Evolutionary conservation across 2,888 invertebrate genomes (phyloP), one percentile per base, ranked within the genome.

Genomic region (Augochlorella aurata): DNA sequence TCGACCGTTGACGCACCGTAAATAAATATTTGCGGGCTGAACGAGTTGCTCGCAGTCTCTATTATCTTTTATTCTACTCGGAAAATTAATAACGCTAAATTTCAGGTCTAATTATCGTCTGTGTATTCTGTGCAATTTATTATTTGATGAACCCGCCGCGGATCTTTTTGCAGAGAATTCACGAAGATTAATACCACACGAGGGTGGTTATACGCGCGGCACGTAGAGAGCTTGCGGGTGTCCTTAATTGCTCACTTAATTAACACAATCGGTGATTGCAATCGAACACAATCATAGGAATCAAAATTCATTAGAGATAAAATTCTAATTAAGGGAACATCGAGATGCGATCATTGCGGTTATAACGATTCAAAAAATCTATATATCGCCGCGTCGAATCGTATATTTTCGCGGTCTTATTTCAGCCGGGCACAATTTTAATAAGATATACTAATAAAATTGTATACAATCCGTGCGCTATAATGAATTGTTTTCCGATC

Each of bases 401-500:
- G 9, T 29, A 24, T 44, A 49, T 21, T 45, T 45, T 7, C 24
- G 14, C 49, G 18, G n/a, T 18, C 47, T 75, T 71, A 45, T 71
- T 71, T 44, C 29, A 29, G 49, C 69, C 21, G 18, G 49, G n/a
- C 12, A 21, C 29, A 14, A 66, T 67, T 58, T 47, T 44, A 58
- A 76, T 82, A 85, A 84, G 49, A 77, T 77, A 72, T 58, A 72
- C 61, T 69, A 67, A 73, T 82, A 67, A 74, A 74, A 79, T 79
- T 73, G 79, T 70, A 38, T 14, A 50, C 81, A 79, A 83, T 86
- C 70, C 77, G 61, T 58, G 45, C 24, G 79, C 73, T 79, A 47
- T 77, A 85, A 86, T 74, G 79, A 81, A 85, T 77, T 79, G 81
- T 78, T 77, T 75, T 77, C 73, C 77, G 50, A 72, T 71, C 71